Percentiles rank a stretch among this genome's conserved stretches.
Evolutionary conservation across 2,113 vertebrate species (phyloP).

Genomic region (Ameiurus melas): DNA sequence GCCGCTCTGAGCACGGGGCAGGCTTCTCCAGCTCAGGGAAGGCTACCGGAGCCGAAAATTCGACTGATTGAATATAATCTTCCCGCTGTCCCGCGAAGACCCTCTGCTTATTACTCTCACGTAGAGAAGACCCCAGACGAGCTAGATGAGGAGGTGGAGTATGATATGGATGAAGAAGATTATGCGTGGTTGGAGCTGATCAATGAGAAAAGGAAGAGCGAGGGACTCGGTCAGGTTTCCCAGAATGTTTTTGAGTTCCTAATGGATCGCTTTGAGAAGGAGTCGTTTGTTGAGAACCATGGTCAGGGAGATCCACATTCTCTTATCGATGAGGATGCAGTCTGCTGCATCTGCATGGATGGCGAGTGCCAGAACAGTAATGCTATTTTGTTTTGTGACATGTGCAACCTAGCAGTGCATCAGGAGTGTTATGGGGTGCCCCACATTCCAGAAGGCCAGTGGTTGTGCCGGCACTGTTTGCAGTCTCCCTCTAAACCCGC

Average conservation of each 20-base stretch:
- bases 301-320: slow-evolving; percentile 84
- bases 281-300: slow-evolving; percentile 86
- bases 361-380: slow-evolving; percentile 98
- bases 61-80: slow-evolving; percentile 91
- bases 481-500: slow-evolving; percentile 85
- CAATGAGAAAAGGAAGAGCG: slow-evolving; percentile 89
- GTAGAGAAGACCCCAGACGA: slow-evolving; percentile 90
- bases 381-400: slow-evolving; percentile 95
- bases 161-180: slow-evolving; percentile 99
- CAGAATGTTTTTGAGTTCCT: slow-evolving; percentile 96
- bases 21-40: slow-evolving; percentile 65
- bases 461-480: slow-evolving; percentile 94
- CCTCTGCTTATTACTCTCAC: slow-evolving; percentile 84
- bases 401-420: slow-evolving; percentile 96
- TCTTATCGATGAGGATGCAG: slow-evolving; percentile 93
- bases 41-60: slow-evolving; percentile 85
- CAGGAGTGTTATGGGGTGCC: slow-evolving; percentile 99
- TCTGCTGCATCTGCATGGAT: slow-evolving; percentile 99
- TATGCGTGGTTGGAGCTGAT: slow-evolving; percentile 95
- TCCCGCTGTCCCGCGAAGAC: slow-evolving; percentile 85
- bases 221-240: slow-evolving; percentile 88
- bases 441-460: slow-evolving; percentile 96
- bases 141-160: slow-evolving; percentile 95
- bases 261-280: slow-evolving; percentile 98
- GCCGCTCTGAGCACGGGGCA: slow-evolving; percentile 75